Evolutionary conservation across 2,888 invertebrate genomes (phyloP), one percentile per base, ranked within the genome.

Genomic region (Mythimna impura): DNA sequence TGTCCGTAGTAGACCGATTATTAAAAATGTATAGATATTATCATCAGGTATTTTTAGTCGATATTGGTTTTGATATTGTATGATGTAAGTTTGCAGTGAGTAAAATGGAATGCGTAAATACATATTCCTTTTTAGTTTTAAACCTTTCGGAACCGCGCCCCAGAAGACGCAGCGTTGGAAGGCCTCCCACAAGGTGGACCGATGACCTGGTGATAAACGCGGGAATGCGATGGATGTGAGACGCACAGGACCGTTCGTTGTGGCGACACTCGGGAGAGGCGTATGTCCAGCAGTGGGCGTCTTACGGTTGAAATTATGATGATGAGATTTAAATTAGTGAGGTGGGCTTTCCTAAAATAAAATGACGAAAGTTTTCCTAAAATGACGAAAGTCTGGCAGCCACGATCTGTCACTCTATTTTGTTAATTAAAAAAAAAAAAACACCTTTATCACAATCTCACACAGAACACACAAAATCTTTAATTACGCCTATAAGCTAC

Each of bases 401-500:
- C 30, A 30, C 30, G 30, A 30, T 30, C 30, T 25, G 25, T 25
- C 25, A 25, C 25, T 30, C 30, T 30, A 30, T 30, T 20, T 66
- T n/a, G 14, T 55, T 40, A 25, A 57, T 54, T n/a, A n/a, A n/a
- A n/a, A n/a, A 17, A 8, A 43, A 43, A 22, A n/a, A 25, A 65
- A n/a, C 12, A 57, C 9, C 57, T 76, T 52, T 34, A 2, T 0
- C 3, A 22, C 7, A 22, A 36, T 12, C 9, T 34, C 8, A n/a
- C 22, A 43, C 17, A 34, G 3, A 57, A 67, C 9, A 52, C 30
- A n/a, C 47, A n/a, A 20, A 36, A 36, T 52, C 40, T 72, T 82
- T 78, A 63, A 71, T 66, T 55, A 55, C 55, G 55, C 36, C 34
- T 66, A 47, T 20, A n/a, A 68, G 52, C 54, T 61, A 40, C 68